Evolutionary conservation across 1,140 invertebrate genomes (phyloP).

Genomic region (Saccostrea cuccullata): DNA sequence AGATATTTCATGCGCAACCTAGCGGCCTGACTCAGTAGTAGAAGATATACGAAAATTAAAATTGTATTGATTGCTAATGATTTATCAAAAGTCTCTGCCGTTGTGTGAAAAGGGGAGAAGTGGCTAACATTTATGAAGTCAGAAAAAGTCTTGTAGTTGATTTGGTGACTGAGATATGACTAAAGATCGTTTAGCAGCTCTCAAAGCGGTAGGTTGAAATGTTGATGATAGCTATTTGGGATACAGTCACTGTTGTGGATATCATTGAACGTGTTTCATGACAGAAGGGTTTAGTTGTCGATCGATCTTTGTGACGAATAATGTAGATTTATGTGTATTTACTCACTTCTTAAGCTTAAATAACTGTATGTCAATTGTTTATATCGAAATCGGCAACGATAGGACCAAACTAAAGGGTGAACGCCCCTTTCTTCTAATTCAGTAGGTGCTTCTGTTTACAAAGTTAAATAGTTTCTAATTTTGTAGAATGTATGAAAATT

Average conservation of each 20-base stretch:
- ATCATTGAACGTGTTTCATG: constrained; percentile 20
- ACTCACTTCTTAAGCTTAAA: background rate
- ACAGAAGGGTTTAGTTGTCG: background rate
- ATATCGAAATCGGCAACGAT: background rate
- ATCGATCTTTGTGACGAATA: constrained; percentile 5
- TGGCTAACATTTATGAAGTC: constrained; percentile 23
- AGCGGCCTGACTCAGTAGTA: constrained; percentile 58
- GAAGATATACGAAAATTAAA: constrained; percentile 75
- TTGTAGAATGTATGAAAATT: background rate
- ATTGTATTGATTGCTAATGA: constrained; percentile 76
- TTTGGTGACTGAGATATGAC: constrained; percentile 84
- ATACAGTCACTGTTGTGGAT: constrained; percentile 3
- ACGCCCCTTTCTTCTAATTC: constrained; percentile 19
- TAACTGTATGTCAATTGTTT: background rate
- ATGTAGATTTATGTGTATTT: background rate
- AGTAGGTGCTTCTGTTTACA: background rate
- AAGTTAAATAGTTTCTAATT: background rate
- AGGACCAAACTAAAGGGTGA: background rate
- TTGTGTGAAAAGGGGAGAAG: constrained; percentile 53
- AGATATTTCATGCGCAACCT: constrained; percentile 71
- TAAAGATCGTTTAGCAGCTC: constrained; percentile 97
- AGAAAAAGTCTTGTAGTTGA: constrained; percentile 12
- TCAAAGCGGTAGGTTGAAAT: constrained; percentile 90
- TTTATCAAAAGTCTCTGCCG: constrained; percentile 68
- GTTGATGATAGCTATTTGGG: background rate